A percentile compares a stretch with the other conserved stretches of the same genome.
These are phyloP conservation scores for Caenorhabditis panamensis DNA, from an alignment of 2,888 invertebrate genomes.

Conservation along the genomic window DNA sequence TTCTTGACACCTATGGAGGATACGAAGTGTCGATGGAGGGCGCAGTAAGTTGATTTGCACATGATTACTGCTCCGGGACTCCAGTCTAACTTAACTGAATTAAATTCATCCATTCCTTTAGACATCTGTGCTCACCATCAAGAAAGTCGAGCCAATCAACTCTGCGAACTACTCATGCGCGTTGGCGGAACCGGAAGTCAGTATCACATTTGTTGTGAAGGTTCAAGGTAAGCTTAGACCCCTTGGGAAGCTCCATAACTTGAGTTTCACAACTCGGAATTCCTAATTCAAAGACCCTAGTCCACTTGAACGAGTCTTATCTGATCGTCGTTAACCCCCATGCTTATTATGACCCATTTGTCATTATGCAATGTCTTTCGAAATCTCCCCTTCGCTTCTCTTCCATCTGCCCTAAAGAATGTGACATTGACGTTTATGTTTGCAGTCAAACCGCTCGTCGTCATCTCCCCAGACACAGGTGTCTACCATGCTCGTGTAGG, in stretches of 20 bases:
- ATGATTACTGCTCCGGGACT: background rate
- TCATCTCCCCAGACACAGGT: constrained; percentile 59
- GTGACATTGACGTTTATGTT: constrained; percentile 1
- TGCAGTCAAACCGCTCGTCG: constrained; percentile 64
- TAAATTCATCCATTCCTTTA: constrained; percentile 63
- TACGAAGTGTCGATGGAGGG: constrained; percentile 49
- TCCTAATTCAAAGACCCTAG: too few relatives aligned
- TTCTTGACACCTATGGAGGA: constrained; percentile 43
- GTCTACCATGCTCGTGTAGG: constrained; percentile 62
- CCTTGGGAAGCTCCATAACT: background rate
- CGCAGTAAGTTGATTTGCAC: constrained; percentile 24
- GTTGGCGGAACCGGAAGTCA: constrained; percentile 62
- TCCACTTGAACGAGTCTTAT: constrained; percentile 20
- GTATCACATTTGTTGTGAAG: constrained; percentile 53
- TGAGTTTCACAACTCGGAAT: too few relatives aligned
- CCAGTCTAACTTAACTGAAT: constrained; percentile 10
- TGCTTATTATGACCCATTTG: constrained; percentile 57
- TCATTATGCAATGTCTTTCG: constrained; percentile 50
- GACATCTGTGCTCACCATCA: constrained; percentile 73
- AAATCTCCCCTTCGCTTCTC: background rate
- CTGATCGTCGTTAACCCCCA: constrained; percentile 45
- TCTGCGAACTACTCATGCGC: constrained; percentile 70
- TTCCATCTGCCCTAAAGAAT: constrained; percentile 7
- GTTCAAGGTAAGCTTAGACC: constrained; percentile 63
- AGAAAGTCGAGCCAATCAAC: constrained; percentile 69